phyloP scores from a whole-genome alignment of 2,113 vertebrate genomes.

The Thalassarche chlororhynchos region DNA sequence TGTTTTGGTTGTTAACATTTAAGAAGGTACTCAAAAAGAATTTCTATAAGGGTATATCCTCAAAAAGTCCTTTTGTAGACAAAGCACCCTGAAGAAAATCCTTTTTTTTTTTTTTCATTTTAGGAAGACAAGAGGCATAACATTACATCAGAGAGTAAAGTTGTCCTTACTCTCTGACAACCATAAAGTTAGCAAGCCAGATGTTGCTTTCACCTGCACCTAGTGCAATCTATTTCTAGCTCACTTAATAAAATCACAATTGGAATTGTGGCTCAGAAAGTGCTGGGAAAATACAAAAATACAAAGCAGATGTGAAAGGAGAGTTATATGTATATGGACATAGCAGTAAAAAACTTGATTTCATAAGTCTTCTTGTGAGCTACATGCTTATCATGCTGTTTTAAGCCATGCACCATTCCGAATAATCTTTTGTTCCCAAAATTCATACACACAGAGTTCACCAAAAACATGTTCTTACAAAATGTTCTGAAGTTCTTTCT shows the following conservation, averaged over 20 bases:
- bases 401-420: background rate
- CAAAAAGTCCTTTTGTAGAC: background rate
- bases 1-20: background rate
- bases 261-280: background rate
- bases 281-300: background rate
- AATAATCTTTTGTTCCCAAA: background rate
- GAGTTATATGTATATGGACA: background rate
- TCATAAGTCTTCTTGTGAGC: background rate
- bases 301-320: background rate
- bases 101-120: background rate
- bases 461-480: background rate
- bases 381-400: background rate
- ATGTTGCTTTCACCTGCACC: conserved; percentile 19
- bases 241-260: conserved; percentile 3
- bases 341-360: background rate
- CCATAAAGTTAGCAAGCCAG: background rate
- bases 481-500: background rate
- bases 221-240: background rate
- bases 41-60: background rate
- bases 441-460: background rate
- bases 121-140: background rate
- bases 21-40: background rate
- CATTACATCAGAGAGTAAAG: background rate
- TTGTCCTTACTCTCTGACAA: background rate
- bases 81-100: background rate